Evolutionary conservation across 2,113 vertebrate species (phyloP), one percentile per base, ranked within the genome.

Genomic region (Gallinago jamesoni): DNA sequence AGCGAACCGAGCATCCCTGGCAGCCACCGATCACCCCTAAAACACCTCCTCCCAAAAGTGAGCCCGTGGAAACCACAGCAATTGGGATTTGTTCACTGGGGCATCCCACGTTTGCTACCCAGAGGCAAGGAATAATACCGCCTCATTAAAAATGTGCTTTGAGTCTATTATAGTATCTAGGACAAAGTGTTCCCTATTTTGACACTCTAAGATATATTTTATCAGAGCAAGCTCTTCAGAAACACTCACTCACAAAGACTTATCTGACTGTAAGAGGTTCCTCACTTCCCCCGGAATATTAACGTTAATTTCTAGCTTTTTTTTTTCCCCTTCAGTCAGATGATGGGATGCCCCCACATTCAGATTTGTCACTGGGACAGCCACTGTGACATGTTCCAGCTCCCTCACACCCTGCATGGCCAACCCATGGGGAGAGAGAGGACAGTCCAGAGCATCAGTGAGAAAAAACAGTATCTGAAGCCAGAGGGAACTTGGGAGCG

Each of bases 181-280:
- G 96, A 96, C 93, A 90, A 94, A 94, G 68, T 20, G 90, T 96
- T 96, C 94, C 89, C 88, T 94, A 9, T 94, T 96, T 90, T 94
- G 93, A 93, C 93, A 88, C 79, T 82, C 87, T 12, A 14, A 93
- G 93, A 89, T 84, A 23, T 11, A 90, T 90, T 92, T 96, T 93
- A 94, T 93, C 90, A 69, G 90, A 83, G 90, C 10, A 4, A 89
- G 53, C 90, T 96, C 82, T 91, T 91, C 84, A 93, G 95, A 91
- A 91, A 90, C 79, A 17, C 87, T 87, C 83, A 1, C 83, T 91
- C 82, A 55, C 88, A 88, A 75, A 70, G 85, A 80, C 63, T 67
- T 75, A 70, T 67, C 78, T 76, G 87, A 59, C 67, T 88, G 33
- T 59, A 96, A 93, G 78, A 89, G 88, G 93, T 95, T 86, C 82